These are phyloP conservation scores for Sarcophaga caerulescens DNA, from an alignment of 2,888 invertebrate species.

Conservation along the genomic window DNA sequence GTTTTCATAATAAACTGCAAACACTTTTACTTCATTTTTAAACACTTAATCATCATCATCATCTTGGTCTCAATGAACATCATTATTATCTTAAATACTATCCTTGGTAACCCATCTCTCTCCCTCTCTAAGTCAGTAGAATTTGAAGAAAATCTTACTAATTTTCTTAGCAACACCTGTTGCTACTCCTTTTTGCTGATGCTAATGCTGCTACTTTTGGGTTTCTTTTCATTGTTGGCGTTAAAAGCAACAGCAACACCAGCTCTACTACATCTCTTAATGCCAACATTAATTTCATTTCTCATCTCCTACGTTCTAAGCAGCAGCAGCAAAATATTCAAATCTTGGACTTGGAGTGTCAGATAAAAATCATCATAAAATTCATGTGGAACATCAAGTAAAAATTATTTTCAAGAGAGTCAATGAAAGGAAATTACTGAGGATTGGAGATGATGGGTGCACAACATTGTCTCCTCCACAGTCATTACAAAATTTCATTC, in stretches of 20 bases:
- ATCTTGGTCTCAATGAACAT: conserved; percentile 14
- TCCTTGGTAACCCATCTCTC: too few relatives aligned
- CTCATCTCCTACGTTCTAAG: background rate
- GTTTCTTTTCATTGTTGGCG: conserved; percentile 11
- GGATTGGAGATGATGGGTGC: too few relatives aligned
- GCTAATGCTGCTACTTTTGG: background rate
- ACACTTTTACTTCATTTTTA: conserved; percentile 37
- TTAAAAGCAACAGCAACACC: background rate
- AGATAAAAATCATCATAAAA: conserved; percentile 33
- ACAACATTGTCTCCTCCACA: too few relatives aligned
- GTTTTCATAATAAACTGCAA: conserved; percentile 20
- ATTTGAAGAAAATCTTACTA: conserved; percentile 24
- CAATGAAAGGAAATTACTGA: background rate
- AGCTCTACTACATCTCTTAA: too few relatives aligned
- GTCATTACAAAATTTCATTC: too few relatives aligned
- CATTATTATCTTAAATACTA: background rate
- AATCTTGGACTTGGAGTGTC: conserved; percentile 25
- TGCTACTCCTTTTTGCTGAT: conserved; percentile 8
- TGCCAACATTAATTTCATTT: background rate
- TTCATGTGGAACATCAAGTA: background rate
- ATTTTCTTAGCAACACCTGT: conserved; percentile 47
- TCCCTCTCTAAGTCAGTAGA: background rate
- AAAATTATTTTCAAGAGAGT: background rate
- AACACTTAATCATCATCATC: conserved; percentile 45
- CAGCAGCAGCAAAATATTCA: background rate